Evolutionary conservation across 2,888 invertebrate genomes (phyloP).

Genomic region (Parascotia fuliginaria): DNA sequence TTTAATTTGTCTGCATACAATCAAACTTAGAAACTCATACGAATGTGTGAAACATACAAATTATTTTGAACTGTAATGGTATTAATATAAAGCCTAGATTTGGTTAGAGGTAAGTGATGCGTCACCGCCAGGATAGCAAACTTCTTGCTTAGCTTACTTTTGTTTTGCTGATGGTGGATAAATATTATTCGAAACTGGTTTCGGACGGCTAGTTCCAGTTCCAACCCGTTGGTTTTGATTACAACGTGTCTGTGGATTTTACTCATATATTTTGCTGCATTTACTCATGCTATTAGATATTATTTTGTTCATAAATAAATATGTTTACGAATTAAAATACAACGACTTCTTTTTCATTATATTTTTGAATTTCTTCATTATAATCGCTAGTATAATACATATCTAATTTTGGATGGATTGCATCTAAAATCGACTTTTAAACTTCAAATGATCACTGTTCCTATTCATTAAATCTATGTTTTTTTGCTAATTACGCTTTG

Average conservation of each 20-base stretch:
- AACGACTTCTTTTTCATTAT: no score
- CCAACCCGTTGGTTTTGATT: conserved; percentile 62
- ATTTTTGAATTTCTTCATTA: no score
- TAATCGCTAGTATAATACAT: no score
- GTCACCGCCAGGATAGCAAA: conserved; percentile 49
- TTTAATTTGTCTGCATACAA: conserved; percentile 17
- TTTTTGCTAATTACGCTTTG: no score
- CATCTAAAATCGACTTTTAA: no score
- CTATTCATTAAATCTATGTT: no score
- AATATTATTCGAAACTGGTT: conserved; percentile 72
- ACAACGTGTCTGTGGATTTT: conserved; percentile 48
- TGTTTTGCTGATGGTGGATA: conserved; percentile 69
- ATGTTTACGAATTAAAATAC: no score
- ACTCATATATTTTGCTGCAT: no score
- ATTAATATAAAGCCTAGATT: conserved; percentile 40
- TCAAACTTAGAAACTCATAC: conserved; percentile 13
- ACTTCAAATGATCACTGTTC: no score
- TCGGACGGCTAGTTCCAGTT: conserved; percentile 63
- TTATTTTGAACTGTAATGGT: conserved; percentile 17
- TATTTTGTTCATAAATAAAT: no score
- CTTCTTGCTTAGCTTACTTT: conserved; percentile 64
- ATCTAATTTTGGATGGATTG: no score
- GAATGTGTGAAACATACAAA: conserved; percentile 31
- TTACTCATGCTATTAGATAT: no score
- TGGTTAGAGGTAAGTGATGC: conserved; percentile 32